These are phyloP conservation scores for Drosophila pallidifrons DNA, from an alignment of 1,140 invertebrate species.

Conservation along the genomic window DNA sequence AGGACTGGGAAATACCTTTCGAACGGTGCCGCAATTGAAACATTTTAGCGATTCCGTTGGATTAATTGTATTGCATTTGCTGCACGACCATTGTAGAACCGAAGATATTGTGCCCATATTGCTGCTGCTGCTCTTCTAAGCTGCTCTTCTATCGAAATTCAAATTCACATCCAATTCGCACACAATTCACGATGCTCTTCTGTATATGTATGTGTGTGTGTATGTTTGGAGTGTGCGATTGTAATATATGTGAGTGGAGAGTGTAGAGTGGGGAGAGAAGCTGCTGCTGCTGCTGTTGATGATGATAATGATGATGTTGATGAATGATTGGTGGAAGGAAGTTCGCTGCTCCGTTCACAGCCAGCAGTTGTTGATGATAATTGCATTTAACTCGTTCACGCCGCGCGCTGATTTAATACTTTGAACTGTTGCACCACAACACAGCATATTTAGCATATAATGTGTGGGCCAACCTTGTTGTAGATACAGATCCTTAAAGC, in stretches of 20 bases:
- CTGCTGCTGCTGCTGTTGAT: not conserved
- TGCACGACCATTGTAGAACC: slow-evolving; percentile 95
- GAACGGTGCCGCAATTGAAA: slow-evolving; percentile 90
- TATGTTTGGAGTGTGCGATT: slow-evolving; percentile 1
- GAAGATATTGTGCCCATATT: slow-evolving; percentile 96
- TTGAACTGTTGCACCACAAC: slow-evolving; percentile 60
- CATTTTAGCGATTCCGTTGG: slow-evolving; percentile 92
- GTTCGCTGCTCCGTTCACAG: slow-evolving; percentile 33
- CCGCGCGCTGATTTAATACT: slow-evolving; percentile 48
- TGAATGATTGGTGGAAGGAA: slow-evolving; percentile 6
- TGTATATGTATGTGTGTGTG: slow-evolving; percentile 4
- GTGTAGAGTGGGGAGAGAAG: not conserved
- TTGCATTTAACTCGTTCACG: slow-evolving; percentile 48
- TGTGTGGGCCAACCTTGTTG: slow-evolving; percentile 55
- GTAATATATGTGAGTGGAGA: not conserved
- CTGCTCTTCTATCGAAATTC: slow-evolving; percentile 30
- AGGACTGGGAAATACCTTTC: slow-evolving; percentile 85
- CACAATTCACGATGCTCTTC: slow-evolving; percentile 44
- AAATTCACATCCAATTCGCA: slow-evolving; percentile 47
- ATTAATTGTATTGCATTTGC: slow-evolving; percentile 93
- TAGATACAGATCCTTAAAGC: slow-evolving; percentile 54
- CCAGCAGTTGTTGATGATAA: slow-evolving; percentile 33
- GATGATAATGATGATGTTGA: no score
- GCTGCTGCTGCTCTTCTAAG: slow-evolving; percentile 26
- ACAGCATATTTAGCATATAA: slow-evolving; percentile 53